Evolutionary conservation across 2,797 vertebrate species (phyloP).

Genomic region (Emys orbicularis): DNA sequence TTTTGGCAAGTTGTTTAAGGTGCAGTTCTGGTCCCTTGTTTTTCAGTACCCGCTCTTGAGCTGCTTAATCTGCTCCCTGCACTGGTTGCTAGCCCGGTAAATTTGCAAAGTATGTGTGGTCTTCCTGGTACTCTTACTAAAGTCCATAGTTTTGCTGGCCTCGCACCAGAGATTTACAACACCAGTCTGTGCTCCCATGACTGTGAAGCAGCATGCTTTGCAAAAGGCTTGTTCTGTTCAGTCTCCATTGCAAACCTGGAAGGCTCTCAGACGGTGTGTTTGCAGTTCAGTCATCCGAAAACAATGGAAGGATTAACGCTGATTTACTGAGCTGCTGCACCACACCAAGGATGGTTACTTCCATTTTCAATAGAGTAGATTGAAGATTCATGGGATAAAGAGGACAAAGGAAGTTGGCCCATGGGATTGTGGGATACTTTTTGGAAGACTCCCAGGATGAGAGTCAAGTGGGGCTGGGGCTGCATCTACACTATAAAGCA

Average conservation of each 20-base stretch:
- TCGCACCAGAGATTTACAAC: too few relatives aligned
- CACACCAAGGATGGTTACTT: not conserved
- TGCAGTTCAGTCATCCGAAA: not conserved
- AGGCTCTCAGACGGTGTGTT: not conserved
- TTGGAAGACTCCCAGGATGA: not conserved
- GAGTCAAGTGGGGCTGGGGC: not conserved
- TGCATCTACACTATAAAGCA: not conserved
- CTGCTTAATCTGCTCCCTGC: not conserved
- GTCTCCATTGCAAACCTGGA: not conserved
- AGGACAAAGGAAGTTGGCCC: not conserved
- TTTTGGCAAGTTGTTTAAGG: not conserved
- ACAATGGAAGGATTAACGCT: not conserved
- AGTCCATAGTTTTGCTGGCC: not conserved
- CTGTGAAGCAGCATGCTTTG: too few relatives aligned
- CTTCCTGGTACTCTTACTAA: not conserved
- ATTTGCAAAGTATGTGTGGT: not conserved
- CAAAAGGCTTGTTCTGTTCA: not conserved
- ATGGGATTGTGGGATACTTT: not conserved
- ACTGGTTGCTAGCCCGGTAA: too few relatives aligned
- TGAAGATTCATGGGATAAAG: not conserved
- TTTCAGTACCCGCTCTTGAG: not conserved
- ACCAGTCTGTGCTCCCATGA: too few relatives aligned
- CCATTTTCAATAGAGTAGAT: not conserved
- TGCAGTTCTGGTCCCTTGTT: too few relatives aligned
- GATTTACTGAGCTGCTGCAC: too few relatives aligned